Percentiles rank a stretch among this genome's conserved stretches.
Conservation (phyloP, 37 sponge, comb jelly and placozoan species). For the Chondrilla cf. caribensis region DNA sequence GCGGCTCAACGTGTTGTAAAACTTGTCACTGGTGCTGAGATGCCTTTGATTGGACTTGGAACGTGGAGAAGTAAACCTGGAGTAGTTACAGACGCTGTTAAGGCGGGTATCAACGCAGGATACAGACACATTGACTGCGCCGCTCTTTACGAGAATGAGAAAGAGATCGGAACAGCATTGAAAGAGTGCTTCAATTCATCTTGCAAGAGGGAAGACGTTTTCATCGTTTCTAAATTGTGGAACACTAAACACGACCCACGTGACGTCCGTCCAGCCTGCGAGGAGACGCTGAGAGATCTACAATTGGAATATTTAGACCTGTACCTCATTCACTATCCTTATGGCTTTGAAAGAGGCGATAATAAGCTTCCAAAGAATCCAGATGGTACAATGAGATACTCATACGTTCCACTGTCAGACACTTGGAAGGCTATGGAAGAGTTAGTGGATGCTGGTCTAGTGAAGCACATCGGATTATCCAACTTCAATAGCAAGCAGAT, state of each 20-base stretch:
- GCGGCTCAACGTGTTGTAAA: too few relatives aligned
- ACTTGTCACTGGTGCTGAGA: constrained; percentile 61
- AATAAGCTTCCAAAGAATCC: constrained; percentile 59
- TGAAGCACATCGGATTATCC: constrained; percentile 86
- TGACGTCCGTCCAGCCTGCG: constrained; percentile 73
- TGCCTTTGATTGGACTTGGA: constrained; percentile 90
- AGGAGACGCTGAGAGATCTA: constrained; percentile 71
- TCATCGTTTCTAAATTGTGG: constrained; percentile 93
- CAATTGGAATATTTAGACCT: constrained; percentile 89
- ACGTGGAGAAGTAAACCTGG: constrained; percentile 94
- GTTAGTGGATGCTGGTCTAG: constrained; percentile 81
- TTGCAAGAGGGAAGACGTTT: constrained; percentile 72
- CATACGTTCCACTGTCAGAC: constrained; percentile 45
- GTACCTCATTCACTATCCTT: constrained; percentile 95
- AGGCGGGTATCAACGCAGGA: constrained; percentile 53
- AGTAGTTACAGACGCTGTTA: constrained; percentile 73
- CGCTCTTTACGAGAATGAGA: constrained; percentile 81
- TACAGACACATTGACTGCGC: constrained; percentile 93
- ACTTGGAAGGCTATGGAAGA: constrained; percentile 91
- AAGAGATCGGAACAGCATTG: constrained; percentile 74
- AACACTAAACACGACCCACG: constrained; percentile 79
- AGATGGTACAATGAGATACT: constrained; percentile 69
- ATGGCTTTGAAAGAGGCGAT: constrained; percentile 54
- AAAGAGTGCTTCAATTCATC: constrained; percentile 40
- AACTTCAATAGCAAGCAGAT: constrained; percentile 94